Conservation (phyloP, 2,797 vertebrate genomes). For the Simalia tracyae region DNA sequence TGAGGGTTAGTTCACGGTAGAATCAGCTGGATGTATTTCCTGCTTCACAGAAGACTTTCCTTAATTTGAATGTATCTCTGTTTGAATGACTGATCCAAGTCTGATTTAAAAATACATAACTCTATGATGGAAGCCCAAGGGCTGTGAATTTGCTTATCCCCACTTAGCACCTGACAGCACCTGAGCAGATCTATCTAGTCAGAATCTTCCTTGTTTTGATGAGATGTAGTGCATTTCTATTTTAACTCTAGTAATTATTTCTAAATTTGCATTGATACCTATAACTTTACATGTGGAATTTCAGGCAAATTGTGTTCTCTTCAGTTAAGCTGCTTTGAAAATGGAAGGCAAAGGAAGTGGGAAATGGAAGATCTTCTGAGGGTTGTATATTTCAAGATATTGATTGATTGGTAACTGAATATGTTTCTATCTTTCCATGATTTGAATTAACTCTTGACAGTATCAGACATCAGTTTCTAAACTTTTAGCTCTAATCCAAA, state of each 20-base stretch:
- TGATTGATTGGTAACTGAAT: not conserved
- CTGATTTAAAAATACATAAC: no score
- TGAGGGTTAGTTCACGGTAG: not conserved
- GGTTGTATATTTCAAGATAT: not conserved
- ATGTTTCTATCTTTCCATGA: not conserved
- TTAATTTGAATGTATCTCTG: not conserved
- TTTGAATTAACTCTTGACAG: not conserved
- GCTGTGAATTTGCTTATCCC: not conserved
- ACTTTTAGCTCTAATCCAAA: not conserved
- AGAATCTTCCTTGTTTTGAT: not conserved
- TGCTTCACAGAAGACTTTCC: not conserved
- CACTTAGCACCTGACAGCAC: not conserved
- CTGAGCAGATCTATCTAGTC: not conserved
- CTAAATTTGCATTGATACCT: not conserved
- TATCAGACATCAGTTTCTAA: not conserved
- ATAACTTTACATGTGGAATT: not conserved
- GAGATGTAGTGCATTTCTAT: no score
- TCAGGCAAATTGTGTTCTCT: not conserved
- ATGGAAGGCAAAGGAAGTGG: not conserved
- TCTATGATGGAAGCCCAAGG: not conserved
- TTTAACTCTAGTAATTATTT: not conserved
- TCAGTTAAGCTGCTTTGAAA: not conserved
- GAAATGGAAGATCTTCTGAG: not conserved
- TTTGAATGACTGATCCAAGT: not conserved
- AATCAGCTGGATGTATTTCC: not conserved